Conservation (phyloP, 2,888 invertebrate genomes). For the Bellardia bayeri region DNA sequence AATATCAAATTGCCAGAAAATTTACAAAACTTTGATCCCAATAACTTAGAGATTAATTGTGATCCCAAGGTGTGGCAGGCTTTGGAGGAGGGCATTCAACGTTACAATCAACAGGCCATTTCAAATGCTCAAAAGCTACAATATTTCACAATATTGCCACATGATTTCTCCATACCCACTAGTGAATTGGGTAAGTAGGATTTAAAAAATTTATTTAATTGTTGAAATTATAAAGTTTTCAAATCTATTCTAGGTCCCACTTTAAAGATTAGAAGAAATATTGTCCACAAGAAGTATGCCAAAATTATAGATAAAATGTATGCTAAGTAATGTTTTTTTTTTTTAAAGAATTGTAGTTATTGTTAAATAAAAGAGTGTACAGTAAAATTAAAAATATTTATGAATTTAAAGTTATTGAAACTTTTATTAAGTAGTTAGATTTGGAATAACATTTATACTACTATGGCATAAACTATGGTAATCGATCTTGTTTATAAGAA, state of each 20-base stretch:
- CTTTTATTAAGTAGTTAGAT: too few relatives aligned
- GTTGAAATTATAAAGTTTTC: not conserved
- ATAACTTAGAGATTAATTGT: conserved; percentile 84
- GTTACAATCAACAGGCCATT: conserved; percentile 90
- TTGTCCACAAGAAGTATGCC: conserved; percentile 90
- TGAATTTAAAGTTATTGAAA: too few relatives aligned
- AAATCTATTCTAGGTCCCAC: conserved; percentile 88
- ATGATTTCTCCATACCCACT: conserved; percentile 92
- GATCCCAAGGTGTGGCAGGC: conserved; percentile 87
- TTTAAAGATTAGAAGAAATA: conserved; percentile 91
- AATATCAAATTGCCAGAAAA: conserved; percentile 74
- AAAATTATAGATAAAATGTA: conserved; percentile 83
- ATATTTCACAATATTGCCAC: conserved; percentile 92
- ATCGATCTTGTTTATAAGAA: too few relatives aligned
- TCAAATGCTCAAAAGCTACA: conserved; percentile 95
- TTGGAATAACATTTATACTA: too few relatives aligned
- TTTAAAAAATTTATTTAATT: not conserved
- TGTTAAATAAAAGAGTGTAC: not conserved
- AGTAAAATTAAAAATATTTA: not conserved
- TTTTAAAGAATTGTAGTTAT: too few relatives aligned
- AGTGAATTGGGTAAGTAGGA: conserved; percentile 88
- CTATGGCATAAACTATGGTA: too few relatives aligned
- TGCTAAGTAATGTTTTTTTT: conserved; percentile 64
- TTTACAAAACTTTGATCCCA: conserved; percentile 81
- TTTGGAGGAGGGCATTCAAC: conserved; percentile 90